These are phyloP conservation scores for Notamacropus eugenii DNA, from an alignment of 2,797 vertebrate species.

Conservation along the genomic window DNA sequence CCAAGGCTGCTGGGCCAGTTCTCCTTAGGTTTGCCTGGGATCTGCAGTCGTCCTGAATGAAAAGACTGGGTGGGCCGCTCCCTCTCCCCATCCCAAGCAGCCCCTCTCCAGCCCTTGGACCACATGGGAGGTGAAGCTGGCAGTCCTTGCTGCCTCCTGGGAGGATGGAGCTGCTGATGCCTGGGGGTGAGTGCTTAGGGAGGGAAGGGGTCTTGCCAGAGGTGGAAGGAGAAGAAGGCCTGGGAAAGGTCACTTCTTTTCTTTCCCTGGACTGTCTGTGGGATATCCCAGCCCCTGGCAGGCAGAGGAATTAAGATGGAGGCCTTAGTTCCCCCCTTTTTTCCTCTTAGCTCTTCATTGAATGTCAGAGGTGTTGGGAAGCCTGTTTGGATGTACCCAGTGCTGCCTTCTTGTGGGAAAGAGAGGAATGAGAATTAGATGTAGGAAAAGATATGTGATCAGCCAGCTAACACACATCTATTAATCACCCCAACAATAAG, in stretches of 20 bases:
- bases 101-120: background rate
- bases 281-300: background rate
- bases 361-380: background rate
- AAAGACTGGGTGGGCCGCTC: background rate
- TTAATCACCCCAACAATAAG: background rate
- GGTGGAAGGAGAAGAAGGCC: background rate
- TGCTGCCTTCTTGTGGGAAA: background rate
- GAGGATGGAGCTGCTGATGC: background rate
- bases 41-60: background rate
- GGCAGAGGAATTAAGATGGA: background rate
- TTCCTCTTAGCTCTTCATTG: background rate
- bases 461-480: background rate
- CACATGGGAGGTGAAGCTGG: conserved; percentile 5
- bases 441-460: background rate
- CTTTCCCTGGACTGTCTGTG: background rate
- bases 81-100: background rate
- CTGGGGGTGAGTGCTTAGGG: background rate
- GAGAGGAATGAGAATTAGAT: conserved; percentile 8
- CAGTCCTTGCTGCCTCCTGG: conserved; percentile 6
- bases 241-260: background rate
- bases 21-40: background rate
- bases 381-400: background rate
- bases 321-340: background rate
- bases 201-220: background rate
- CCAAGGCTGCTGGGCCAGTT: background rate